Conservation (phyloP, 2,888 invertebrate species). For the Conus canariensis region DNA sequence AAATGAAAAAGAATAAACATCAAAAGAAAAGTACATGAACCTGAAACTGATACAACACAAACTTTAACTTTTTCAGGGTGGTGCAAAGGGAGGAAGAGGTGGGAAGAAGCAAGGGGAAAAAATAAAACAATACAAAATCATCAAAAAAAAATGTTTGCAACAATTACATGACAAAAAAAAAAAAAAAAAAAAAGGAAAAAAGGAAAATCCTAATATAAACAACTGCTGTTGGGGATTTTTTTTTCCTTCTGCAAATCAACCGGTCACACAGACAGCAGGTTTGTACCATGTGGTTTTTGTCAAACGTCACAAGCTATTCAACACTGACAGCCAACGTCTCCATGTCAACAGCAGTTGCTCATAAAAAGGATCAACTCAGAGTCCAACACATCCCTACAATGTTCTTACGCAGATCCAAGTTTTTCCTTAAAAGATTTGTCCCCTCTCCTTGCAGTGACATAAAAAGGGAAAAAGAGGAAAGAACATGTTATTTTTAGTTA, state of each 20-base stretch:
- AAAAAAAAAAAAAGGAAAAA: neutral
- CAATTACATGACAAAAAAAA: neutral
- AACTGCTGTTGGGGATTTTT: neutral
- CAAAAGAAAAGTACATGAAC: neutral
- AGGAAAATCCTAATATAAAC: neutral
- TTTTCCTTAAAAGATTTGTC: slow-evolving; percentile 26
- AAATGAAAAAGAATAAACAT: too few relatives aligned
- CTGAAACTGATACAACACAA: neutral
- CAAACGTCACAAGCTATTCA: too few relatives aligned
- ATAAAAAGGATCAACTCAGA: neutral
- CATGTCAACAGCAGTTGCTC: neutral
- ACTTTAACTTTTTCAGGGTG: neutral
- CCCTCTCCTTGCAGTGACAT: slow-evolving; percentile 12
- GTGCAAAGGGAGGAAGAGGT: too few relatives aligned
- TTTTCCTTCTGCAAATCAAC: too few relatives aligned
- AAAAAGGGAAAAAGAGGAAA: neutral
- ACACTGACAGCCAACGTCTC: neutral
- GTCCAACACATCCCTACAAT: neutral
- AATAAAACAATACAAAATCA: neutral
- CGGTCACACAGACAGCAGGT: too few relatives aligned
- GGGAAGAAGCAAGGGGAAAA: neutral
- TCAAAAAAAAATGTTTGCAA: neutral
- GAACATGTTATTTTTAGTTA: neutral
- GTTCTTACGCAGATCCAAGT: slow-evolving; percentile 27
- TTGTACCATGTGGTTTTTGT: too few relatives aligned